These are phyloP conservation scores for Cyprichromis sp. DNA, from an alignment of 2,113 vertebrate genomes.

Conservation along the genomic window DNA sequence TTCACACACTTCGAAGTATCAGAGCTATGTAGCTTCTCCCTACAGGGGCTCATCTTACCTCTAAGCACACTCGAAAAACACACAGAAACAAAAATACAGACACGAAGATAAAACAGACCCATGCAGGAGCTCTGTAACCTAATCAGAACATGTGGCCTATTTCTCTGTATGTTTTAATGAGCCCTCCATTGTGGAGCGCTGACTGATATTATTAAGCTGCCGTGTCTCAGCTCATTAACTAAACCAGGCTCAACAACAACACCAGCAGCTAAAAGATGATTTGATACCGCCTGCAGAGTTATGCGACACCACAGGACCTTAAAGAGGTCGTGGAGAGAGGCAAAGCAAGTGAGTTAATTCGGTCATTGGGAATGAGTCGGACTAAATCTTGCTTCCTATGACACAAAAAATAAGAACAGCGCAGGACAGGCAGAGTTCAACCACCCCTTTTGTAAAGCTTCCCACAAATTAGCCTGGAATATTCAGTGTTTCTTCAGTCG, in stretches of 20 bases:
- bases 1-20: slow-evolving; percentile 17
- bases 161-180: slow-evolving; percentile 49
- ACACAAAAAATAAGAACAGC: slow-evolving; percentile 1
- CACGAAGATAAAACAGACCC: background rate
- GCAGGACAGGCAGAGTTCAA: background rate
- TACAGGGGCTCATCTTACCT: slow-evolving; percentile 6
- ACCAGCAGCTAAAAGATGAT: slow-evolving; percentile 54
- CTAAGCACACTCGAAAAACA: background rate
- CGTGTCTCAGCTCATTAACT: slow-evolving; percentile 54
- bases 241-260: slow-evolving; percentile 42
- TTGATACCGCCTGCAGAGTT: slow-evolving; percentile 35
- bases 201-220: slow-evolving; percentile 55
- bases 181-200: slow-evolving; percentile 29
- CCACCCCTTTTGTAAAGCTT: background rate
- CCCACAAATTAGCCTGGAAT: background rate
- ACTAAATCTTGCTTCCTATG: background rate
- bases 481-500: background rate
- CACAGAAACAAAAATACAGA: background rate
- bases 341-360: slow-evolving; percentile 18
- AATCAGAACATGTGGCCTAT: slow-evolving; percentile 38
- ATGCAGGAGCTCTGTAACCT: background rate
- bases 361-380: slow-evolving; percentile 1
- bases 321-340: slow-evolving; percentile 12
- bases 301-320: slow-evolving; percentile 32
- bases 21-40: background rate